phyloP scores from a whole-genome alignment of 1,140 invertebrate species.

The Hormaphis cornu region DNA sequence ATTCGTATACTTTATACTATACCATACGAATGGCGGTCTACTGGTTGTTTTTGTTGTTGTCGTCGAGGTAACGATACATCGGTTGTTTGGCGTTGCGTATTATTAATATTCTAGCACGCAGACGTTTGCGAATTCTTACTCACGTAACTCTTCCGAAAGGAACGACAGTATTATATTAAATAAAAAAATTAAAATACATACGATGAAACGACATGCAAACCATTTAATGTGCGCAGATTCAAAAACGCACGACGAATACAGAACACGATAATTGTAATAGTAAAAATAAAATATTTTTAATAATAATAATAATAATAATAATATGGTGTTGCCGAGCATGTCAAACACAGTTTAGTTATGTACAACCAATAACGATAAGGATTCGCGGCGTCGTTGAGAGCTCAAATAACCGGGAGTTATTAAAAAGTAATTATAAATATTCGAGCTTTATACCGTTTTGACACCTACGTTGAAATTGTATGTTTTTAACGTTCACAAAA shows the following conservation, averaged over 20 bases:
- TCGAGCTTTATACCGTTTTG: no score
- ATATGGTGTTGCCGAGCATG: not conserved
- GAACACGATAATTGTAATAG: no score
- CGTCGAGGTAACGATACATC: not conserved
- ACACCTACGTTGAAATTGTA: no score
- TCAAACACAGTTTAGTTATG: not conserved
- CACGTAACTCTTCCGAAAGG: constrained; percentile 8
- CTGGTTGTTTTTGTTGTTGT: not conserved
- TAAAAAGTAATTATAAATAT: no score
- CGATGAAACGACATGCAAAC: not conserved
- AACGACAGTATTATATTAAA: not conserved
- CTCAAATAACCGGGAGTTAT: no score
- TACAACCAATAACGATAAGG: no score
- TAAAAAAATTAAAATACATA: constrained; percentile 11
- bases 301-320: not conserved
- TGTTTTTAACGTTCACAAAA: no score
- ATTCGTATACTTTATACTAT: no score
- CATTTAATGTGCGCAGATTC: constrained; percentile 1
- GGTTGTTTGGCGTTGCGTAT: not conserved
- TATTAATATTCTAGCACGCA: constrained; percentile 14
- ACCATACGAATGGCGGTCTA: not conserved
- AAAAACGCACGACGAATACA: not conserved
- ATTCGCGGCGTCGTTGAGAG: no score
- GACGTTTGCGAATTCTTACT: constrained; percentile 17
- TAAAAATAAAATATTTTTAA: not conserved